Evolutionary conservation across 2,797 vertebrate species (phyloP).

Genomic region (Sebastes kiyomatsui): DNA sequence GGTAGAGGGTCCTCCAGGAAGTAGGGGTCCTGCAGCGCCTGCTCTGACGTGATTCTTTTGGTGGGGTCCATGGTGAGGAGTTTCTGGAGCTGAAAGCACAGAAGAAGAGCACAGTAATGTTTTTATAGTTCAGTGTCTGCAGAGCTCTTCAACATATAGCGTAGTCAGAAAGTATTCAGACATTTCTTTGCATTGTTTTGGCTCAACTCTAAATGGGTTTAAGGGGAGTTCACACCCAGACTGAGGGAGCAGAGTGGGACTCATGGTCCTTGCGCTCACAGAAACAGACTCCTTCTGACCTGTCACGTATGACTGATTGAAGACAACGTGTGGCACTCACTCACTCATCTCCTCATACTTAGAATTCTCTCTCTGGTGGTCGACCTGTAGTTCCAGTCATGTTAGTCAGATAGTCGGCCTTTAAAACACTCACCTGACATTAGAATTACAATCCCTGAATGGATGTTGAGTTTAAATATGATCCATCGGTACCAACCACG

Average conservation of each 20-base stretch:
- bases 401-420: neutral
- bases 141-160: neutral
- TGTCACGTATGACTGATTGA: neutral
- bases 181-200: neutral
- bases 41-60: slow-evolving; percentile 97
- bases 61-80: slow-evolving; percentile 99
- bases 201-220: neutral
- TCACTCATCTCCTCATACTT: neutral
- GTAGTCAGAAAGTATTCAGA: neutral
- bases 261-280: neutral
- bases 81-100: slow-evolving; percentile 90
- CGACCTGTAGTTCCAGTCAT: neutral
- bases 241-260: neutral
- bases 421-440: neutral
- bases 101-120: neutral
- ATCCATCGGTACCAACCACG: neutral
- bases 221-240: neutral
- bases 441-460: neutral
- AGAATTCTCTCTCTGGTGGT: too few species aligned
- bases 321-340: neutral
- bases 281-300: neutral
- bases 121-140: neutral
- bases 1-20: slow-evolving; percentile 97
- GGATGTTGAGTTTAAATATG: neutral
- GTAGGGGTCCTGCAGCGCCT: slow-evolving; percentile 95